These are phyloP conservation scores for Leucoraja erinaceus DNA, from an alignment of 2,113 vertebrate species.

Conservation along the genomic window DNA sequence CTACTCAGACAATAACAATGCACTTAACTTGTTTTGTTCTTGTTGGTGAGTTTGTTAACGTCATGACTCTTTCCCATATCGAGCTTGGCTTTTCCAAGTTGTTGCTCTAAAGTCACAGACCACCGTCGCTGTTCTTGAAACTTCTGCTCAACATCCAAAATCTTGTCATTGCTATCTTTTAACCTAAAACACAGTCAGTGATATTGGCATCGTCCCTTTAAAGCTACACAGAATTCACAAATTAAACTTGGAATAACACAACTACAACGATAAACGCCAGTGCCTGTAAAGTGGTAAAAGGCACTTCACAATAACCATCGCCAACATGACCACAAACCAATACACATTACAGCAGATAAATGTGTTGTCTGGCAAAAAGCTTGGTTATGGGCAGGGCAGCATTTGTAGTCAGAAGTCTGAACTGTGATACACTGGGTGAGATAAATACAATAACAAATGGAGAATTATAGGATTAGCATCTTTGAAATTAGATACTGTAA, in stretches of 20 bases:
- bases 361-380: too few species aligned
- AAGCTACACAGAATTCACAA: not conserved
- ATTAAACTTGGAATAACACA: not conserved
- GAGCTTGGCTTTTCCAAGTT: slow-evolving; percentile 60
- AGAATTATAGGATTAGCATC: too few species aligned
- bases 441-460: too few species aligned
- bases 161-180: slow-evolving; percentile 50
- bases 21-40: slow-evolving; percentile 49
- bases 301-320: not conserved
- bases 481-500: too few species aligned
- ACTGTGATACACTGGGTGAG: too few species aligned
- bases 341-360: too few species aligned
- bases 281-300: not conserved
- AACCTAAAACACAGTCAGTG: slow-evolving; percentile 51
- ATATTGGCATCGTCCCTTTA: not conserved
- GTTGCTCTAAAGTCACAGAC: slow-evolving; percentile 57
- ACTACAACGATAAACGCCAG: not conserved
- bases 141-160: slow-evolving; percentile 56
- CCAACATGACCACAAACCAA: not conserved
- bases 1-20: not conserved
- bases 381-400: too few species aligned
- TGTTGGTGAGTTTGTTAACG: slow-evolving; percentile 38
- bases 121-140: slow-evolving; percentile 55
- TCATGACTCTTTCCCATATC: slow-evolving; percentile 45
- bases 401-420: too few species aligned